These are phyloP conservation scores for Nomada flava DNA, from an alignment of 2,888 invertebrate genomes.

Conservation along the genomic window DNA sequence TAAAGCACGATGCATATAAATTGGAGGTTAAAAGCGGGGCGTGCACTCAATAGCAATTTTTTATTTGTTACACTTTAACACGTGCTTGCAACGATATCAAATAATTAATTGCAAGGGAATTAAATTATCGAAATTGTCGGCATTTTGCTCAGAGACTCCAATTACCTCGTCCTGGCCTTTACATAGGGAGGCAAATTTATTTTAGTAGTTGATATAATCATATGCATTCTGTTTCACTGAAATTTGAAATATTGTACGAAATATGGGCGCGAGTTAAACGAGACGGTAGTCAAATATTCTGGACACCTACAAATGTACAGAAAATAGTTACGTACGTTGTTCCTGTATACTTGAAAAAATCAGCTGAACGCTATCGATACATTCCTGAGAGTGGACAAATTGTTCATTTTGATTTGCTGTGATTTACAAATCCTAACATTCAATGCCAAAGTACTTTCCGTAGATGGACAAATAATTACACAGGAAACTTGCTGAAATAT, in stretches of 20 bases:
- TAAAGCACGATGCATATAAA: slow-evolving; percentile 67
- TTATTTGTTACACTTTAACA: neutral
- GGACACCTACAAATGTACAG: no score
- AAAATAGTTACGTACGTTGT: no score
- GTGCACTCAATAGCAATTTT: slow-evolving; percentile 37
- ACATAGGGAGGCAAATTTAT: neutral
- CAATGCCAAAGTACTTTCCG: slow-evolving; percentile 7
- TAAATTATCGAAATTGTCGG: neutral
- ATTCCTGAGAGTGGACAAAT: neutral
- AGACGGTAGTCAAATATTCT: no score
- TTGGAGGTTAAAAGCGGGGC: slow-evolving; percentile 56
- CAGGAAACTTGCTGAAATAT: slow-evolving; percentile 9
- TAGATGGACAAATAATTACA: neutral
- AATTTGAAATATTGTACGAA: no score
- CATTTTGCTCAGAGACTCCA: neutral
- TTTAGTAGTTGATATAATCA: slow-evolving; percentile 13
- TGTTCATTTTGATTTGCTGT: neutral
- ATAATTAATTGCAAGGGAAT: slow-evolving; percentile 1
- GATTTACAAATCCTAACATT: neutral
- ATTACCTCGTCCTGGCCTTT: slow-evolving; percentile 8
- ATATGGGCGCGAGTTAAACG: no score
- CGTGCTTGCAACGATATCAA: neutral
- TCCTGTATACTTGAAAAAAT: no score
- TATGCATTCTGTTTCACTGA: neutral
- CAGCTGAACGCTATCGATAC: no score